Base-by-base conservation (phyloP, 2,113 vertebrate species). In the Camelus dromedarius region DNA sequence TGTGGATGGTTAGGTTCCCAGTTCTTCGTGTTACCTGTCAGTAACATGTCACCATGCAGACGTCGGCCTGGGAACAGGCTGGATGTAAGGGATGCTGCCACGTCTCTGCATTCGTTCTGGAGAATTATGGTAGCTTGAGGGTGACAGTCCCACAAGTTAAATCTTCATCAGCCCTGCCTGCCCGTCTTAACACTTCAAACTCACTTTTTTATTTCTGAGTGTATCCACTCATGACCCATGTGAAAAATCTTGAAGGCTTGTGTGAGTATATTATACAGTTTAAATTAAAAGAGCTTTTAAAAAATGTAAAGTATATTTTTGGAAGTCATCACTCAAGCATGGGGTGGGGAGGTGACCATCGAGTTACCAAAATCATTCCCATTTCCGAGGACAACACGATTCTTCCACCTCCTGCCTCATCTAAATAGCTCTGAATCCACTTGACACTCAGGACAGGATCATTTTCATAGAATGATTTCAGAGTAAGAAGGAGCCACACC, bases 1-100 rank as follows among this genome's bases (percentile, higher is more conserved):
- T 66, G 8, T 24, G 64, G 85, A 83, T 83, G 60, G 82, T 67
- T 35, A 22, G 22, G 72, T 92, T 85, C 96, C 54, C 64, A 8
- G 30, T 10, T 56, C 87, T 76, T 28, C 9, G 0, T 72, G 86
- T 81, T 64, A 66, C 96, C 87, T 96, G 96, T 96, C 97, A 96
- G 52, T 69, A 93, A 84, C 9, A 24, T 96, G 97, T 92, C 96
- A 92, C 87, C 66, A 77, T n/a, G 87, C 85, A 62, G 91, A 88
- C 62, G 84, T 88, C 96, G 90, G 90, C 62, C 77, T 18, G 95
- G 24, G 30, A 79, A 75, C 58, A 5, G 48, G 83, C 30, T 32
- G 73, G 82, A 85, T 69, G 77, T 48, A 38, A 1, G 50, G 80
- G 88, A 38, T 0, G 4, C 73, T 8, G 73, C 83, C 64, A 1